Base-by-base conservation (phyloP, 2,113 vertebrate species). In the Poicephalus gulielmi region DNA sequence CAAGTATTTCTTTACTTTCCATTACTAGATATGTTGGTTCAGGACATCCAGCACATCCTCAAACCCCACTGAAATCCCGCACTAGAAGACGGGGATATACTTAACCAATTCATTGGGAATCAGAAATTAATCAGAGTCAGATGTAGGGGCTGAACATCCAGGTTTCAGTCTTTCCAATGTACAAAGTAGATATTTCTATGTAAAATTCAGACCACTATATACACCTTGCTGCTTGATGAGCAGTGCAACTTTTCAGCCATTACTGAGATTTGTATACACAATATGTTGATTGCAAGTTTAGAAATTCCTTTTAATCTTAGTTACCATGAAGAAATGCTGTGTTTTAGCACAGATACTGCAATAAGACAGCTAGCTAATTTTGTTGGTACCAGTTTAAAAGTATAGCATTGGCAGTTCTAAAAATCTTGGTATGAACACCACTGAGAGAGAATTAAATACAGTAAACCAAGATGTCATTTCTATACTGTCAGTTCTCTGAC, bases 381-480 rank as follows among this genome's bases (percentile, higher is more conserved):
- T 93, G 53, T 49, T 90, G 63, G 60, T 17, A 82, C 15, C 28
- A 35, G 41, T 49, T 69, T 84, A 64, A 77, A 92, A 55, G 24
- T 33, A 78, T n/a, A 60, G 7, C 39, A 20, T 6, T 79, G n/a
- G 50, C 41, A 87, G 39, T 79, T 83, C 91, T 18, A 89, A 86
- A 95, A 79, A 90, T 59, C 25, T 66, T 94, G 76, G 27, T 83
- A 8, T 31, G 67, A 59, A n/a, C 16, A 2, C 86, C 41, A 83
- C 4, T 77, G 69, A 30, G n/a, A 73, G 37, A 92, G 30, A 92
- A 78, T 73, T 73, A 91, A 90, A 88, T 92, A 46, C n/a, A 93
- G 46, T 57, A 53, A 86, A 68, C 17, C 22, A 62, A 93, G 77
- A 39, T 47, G 39, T 64, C 27, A 33, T 79, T 94, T 90, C 70